Percentiles rank a stretch among this genome's conserved stretches.
Conservation (phyloP, 2,888 invertebrate species). For the Heliconius hortense region DNA sequence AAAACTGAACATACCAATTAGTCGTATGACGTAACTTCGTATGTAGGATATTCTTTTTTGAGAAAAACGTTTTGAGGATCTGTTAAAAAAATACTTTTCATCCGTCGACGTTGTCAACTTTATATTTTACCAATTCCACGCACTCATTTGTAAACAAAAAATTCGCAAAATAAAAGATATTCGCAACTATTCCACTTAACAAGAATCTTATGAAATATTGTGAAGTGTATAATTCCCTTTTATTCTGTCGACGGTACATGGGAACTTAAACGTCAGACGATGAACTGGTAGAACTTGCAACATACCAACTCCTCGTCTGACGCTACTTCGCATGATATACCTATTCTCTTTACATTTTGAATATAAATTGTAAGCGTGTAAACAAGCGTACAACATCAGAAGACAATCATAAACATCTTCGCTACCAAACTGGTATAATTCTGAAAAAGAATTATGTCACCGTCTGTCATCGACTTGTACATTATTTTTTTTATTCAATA, state of each 20-base stretch:
- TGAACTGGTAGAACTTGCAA: conserved; percentile 15
- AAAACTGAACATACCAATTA: conserved; percentile 9
- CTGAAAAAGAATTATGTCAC: not conserved
- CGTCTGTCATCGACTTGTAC: not conserved
- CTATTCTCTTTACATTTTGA: not conserved
- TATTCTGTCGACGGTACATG: not conserved
- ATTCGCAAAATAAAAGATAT: not conserved
- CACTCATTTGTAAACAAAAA: no score
- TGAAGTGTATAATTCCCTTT: not conserved
- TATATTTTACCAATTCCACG: no score
- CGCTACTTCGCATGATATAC: conserved; percentile 1
- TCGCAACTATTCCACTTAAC: no score
- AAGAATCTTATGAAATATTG: not conserved
- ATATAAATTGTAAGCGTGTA: not conserved
- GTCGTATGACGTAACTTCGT: conserved; percentile 3
- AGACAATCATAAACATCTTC: not conserved
- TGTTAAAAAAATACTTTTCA: not conserved
- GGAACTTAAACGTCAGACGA: conserved; percentile 19
- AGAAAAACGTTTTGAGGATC: not conserved
- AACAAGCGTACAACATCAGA: not conserved
- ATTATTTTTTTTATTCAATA: no score
- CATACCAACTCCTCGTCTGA: conserved; percentile 13
- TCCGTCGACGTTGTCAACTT: no score
- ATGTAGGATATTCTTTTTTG: not conserved
- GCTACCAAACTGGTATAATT: no score